A percentile compares a stretch with the other conserved stretches of the same genome.
Conservation (phyloP, 2,888 invertebrate genomes). For the Stenotaenia linearis region DNA sequence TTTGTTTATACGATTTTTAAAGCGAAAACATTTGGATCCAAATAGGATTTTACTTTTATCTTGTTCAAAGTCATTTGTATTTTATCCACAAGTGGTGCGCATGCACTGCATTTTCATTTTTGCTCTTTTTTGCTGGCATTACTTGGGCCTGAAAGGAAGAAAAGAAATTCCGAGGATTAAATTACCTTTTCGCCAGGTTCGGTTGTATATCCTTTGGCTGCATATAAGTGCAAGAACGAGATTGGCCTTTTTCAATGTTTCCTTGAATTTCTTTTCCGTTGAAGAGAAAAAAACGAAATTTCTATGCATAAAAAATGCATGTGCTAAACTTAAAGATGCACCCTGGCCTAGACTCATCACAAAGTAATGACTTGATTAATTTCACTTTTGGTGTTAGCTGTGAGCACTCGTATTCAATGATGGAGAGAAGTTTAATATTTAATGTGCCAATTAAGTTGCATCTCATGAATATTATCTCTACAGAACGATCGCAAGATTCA, state of each 20-base stretch:
- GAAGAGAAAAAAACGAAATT: neutral
- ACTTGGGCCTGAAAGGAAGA: neutral
- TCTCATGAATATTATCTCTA: constrained; percentile 1
- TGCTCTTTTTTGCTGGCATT: neutral
- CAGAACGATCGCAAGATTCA: neutral
- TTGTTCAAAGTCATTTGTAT: neutral
- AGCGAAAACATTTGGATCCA: neutral
- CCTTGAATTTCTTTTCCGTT: neutral
- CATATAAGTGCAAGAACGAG: neutral
- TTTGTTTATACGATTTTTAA: too few relatives aligned
- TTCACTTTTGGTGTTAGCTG: constrained; percentile 1
- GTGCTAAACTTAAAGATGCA: neutral
- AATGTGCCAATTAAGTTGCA: constrained; percentile 18
- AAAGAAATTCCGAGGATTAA: neutral
- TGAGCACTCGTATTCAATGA: constrained; percentile 10
- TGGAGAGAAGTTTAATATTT: constrained; percentile 17
- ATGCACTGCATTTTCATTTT: constrained; percentile 19
- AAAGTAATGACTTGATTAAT: neutral
- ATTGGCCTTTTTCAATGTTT: neutral
- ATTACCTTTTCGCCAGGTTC: constrained; percentile 12
- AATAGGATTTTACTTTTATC: neutral
- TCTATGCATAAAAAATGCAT: neutral
- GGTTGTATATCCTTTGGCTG: neutral
- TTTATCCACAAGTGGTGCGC: neutral
- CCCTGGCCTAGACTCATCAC: neutral